Conservation (phyloP, 2,888 invertebrate genomes). For the Sarcophaga carnaria region DNA sequence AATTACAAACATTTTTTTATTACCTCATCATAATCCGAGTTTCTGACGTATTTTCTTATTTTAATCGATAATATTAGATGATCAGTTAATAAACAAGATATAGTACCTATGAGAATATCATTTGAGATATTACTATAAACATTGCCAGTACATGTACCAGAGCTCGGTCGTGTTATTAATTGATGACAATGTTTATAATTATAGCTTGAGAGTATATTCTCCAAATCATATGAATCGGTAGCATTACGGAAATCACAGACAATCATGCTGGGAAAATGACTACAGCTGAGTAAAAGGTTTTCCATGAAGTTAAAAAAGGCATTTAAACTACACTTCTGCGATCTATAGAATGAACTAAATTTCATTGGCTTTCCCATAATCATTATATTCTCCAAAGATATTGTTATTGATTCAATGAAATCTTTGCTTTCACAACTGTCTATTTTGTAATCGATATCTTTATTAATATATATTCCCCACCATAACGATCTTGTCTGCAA, state of each 20-base stretch:
- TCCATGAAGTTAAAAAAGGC: neutral
- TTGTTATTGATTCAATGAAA: constrained; percentile 1
- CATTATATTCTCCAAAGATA: neutral
- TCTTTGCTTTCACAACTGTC: neutral
- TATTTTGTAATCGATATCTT: neutral
- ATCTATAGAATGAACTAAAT: constrained; percentile 3
- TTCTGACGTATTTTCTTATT: neutral
- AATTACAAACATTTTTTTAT: neutral
- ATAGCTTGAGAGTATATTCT: neutral
- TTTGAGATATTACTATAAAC: neutral
- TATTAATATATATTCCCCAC: neutral
- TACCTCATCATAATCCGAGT: neutral
- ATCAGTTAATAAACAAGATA: neutral
- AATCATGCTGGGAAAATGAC: neutral
- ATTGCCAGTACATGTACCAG: constrained; percentile 6
- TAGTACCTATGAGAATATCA: constrained; percentile 4
- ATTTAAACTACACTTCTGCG: neutral
- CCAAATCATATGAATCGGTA: neutral
- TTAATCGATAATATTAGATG: neutral
- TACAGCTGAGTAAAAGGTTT: neutral
- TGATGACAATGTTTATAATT: neutral
- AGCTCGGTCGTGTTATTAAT: neutral
- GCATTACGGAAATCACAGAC: neutral
- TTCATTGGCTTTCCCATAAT: neutral
- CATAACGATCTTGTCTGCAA: neutral